Percentiles rank a stretch among this genome's conserved stretches.
phyloP scores from a whole-genome alignment of 2,113 vertebrate genomes.

The Cyanocitta stelleri region DNA sequence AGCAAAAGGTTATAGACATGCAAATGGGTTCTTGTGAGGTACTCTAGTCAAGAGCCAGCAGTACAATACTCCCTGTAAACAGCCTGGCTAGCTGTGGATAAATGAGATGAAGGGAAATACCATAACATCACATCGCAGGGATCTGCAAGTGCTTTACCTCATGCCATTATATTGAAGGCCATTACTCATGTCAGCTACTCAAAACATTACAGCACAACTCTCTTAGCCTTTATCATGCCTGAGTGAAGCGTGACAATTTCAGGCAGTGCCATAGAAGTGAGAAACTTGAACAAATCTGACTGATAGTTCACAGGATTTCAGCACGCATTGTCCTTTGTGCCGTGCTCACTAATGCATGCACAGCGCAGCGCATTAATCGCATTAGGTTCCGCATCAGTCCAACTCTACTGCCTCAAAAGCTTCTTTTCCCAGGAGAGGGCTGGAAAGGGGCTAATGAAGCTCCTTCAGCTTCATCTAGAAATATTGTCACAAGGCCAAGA shows the following conservation, averaged over 20 bases:
- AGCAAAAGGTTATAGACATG: neutral
- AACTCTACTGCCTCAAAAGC: neutral
- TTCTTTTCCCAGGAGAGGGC: neutral
- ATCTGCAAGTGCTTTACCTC: neutral
- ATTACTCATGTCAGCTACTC: neutral
- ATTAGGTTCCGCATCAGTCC: neutral
- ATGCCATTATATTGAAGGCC: neutral
- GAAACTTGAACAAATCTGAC: constrained; percentile 16
- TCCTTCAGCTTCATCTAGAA: neutral
- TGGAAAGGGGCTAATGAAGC: neutral
- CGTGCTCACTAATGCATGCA: neutral
- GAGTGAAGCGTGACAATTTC: neutral
- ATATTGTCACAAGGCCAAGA: neutral
- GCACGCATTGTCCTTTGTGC: neutral
- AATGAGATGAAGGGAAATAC: neutral
- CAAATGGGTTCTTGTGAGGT: neutral
- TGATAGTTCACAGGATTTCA: neutral
- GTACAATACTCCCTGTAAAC: neutral
- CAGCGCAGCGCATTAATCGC: neutral
- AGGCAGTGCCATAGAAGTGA: neutral
- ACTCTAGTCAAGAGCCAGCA: neutral
- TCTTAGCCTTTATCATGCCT: neutral
- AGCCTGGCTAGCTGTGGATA: neutral
- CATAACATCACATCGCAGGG: neutral
- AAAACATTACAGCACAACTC: neutral